Conservation (phyloP, 2,797 vertebrate species). For the Epinephelus coioides region DNA sequence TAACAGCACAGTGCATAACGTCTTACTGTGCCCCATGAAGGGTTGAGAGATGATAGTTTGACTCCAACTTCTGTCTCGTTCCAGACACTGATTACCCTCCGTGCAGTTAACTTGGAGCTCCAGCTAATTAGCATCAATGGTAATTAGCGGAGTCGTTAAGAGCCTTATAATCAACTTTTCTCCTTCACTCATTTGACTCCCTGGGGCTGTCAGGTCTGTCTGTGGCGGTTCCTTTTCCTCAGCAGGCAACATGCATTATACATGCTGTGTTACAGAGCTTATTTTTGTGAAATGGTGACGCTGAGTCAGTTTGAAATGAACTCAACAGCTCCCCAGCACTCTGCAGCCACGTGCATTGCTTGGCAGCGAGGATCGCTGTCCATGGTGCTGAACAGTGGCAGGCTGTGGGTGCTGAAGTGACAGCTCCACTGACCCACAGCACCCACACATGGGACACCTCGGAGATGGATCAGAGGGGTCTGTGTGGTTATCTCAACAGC, state of each 20-base stretch:
- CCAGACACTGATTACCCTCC: conserved; percentile 82
- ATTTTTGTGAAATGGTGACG: conserved; percentile 69
- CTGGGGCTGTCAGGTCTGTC: conserved; percentile 81
- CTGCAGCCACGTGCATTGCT: conserved; percentile 29
- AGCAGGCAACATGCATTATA: conserved; percentile 80
- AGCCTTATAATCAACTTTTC: conserved; percentile 87
- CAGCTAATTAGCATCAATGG: conserved; percentile 84
- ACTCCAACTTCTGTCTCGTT: conserved; percentile 81
- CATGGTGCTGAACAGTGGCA: conserved; percentile 44
- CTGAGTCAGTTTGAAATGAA: conserved; percentile 69
- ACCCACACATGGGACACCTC: conserved; percentile 17
- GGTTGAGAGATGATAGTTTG: conserved; percentile 80
- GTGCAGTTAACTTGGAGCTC: conserved; percentile 82
- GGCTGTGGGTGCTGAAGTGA: conserved; percentile 32
- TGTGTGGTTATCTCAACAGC: conserved; percentile 11
- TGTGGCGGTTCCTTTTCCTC: conserved; percentile 73
- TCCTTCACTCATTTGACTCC: conserved; percentile 81
- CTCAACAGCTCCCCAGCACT: conserved; percentile 50
- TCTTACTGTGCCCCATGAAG: conserved; percentile 72
- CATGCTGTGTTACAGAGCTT: conserved; percentile 76
- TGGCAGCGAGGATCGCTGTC: conserved; percentile 32
- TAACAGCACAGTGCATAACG: conserved; percentile 56
- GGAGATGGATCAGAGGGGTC: background rate
- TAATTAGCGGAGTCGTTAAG: conserved; percentile 86
- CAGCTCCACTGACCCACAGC: conserved; percentile 19